Evolutionary conservation across 1,140 invertebrate species (phyloP).

Genomic region (Pseudomyrmex flavicornis): DNA sequence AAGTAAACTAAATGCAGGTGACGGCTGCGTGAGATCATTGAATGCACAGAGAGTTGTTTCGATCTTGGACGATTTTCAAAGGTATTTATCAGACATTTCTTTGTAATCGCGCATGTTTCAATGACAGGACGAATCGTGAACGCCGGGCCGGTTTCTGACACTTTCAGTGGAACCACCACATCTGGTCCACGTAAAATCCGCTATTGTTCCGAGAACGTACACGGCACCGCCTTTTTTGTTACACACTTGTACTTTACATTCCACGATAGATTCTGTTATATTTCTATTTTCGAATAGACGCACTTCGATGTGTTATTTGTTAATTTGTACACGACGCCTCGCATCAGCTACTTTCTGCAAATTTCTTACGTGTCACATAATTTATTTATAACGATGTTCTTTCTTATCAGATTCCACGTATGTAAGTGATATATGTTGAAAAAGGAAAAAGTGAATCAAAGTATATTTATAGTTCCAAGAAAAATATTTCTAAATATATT

Average conservation of each 20-base stretch:
- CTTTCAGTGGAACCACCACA: neutral
- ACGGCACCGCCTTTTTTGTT: slow-evolving; percentile 77
- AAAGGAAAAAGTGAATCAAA: neutral
- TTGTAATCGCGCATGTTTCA: neutral
- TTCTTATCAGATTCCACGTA: neutral
- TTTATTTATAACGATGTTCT: neutral
- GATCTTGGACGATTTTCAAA: slow-evolving; percentile 14
- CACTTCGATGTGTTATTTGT: neutral
- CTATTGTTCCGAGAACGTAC: slow-evolving; percentile 47
- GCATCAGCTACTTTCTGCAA: neutral
- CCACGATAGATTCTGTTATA: neutral
- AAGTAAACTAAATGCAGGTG: slow-evolving; percentile 56
- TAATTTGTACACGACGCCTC: neutral
- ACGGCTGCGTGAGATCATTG: slow-evolving; percentile 29
- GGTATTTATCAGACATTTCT: slow-evolving; percentile 56
- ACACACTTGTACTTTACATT: slow-evolving; percentile 58
- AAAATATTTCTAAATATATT: neutral
- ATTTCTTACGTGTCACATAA: neutral
- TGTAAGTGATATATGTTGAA: neutral
- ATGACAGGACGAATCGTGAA: neutral
- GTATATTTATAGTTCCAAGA: neutral
- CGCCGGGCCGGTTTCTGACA: neutral
- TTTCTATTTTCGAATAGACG: neutral
- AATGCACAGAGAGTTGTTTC: neutral
- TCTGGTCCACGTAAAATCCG: neutral